Evolutionary conservation across 2,888 invertebrate genomes (phyloP).

Genomic region (Machimus rusticus): DNA sequence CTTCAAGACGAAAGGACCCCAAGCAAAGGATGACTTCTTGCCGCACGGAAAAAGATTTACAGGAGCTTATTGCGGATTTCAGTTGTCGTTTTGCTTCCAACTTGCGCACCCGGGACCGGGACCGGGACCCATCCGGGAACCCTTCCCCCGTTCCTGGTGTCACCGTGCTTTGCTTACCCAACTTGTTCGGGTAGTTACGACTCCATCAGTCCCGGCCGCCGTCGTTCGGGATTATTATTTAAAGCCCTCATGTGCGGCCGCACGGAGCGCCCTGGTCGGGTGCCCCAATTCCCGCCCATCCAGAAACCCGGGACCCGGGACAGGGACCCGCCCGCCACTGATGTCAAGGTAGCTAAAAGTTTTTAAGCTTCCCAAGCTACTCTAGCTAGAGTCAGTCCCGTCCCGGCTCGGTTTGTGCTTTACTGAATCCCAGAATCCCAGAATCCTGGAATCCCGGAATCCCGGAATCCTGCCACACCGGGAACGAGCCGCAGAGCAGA

Average conservation of each 20-base stretch:
- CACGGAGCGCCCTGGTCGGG: neutral
- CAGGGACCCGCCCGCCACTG: neutral
- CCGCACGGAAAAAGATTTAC: conserved; percentile 31
- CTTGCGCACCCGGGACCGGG: neutral
- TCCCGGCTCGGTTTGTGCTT: conserved; percentile 10
- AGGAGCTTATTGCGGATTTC: conserved; percentile 30
- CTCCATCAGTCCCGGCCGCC: conserved; percentile 1
- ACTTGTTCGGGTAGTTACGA: conserved; percentile 10
- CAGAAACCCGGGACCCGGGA: neutral
- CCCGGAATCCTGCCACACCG: neutral
- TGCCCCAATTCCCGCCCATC: neutral
- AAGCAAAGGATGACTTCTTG: neutral
- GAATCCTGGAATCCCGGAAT: neutral
- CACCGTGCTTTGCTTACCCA: conserved; percentile 15
- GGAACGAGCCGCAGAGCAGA: neutral
- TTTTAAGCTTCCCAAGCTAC: conserved; percentile 9
- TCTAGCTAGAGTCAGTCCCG: neutral
- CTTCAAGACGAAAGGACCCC: neutral
- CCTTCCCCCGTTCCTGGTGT: neutral
- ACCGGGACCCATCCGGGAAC: neutral
- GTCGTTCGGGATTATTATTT: conserved; percentile 30
- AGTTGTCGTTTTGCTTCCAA: conserved; percentile 25
- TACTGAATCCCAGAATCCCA: neutral
- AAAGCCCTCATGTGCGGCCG: conserved; percentile 25
- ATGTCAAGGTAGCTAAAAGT: neutral